A percentile compares a stretch with the other conserved stretches of the same genome.
These are phyloP conservation scores for Scolopax mira DNA, from an alignment of 2,113 vertebrate species.

Conservation along the genomic window DNA sequence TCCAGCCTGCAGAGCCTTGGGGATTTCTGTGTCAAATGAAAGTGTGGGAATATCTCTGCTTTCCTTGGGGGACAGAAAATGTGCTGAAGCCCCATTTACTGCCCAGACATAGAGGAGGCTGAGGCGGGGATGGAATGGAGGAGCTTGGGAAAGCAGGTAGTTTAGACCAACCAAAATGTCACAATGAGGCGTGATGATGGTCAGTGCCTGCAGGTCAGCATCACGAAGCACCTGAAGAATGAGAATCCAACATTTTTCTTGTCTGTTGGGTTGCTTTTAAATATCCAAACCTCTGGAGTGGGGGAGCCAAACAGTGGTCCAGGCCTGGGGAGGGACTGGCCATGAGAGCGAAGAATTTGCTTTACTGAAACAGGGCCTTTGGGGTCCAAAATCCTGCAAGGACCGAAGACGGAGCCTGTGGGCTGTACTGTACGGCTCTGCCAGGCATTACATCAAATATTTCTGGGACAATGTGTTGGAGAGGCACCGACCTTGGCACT, in stretches of 20 bases:
- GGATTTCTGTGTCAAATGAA: neutral
- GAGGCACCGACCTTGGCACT: neutral
- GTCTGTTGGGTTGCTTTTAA: neutral
- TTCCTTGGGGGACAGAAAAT: neutral
- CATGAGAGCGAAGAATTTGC: neutral
- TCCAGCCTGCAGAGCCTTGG: neutral
- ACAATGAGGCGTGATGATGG: neutral
- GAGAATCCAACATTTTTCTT: neutral
- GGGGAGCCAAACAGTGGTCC: accelerated
- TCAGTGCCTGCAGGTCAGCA: neutral
- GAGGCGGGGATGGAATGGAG: accelerated
- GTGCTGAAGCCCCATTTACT: neutral
- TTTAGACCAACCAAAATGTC: neutral
- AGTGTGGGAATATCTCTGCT: neutral
- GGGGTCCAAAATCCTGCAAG: neutral
- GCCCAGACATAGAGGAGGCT: neutral
- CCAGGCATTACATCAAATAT: neutral
- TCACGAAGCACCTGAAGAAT: accelerated
- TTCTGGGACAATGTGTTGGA: neutral
- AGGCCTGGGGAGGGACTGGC: too few relatives aligned
- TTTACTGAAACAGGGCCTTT: neutral
- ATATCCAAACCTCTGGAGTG: neutral
- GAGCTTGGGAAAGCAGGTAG: neutral
- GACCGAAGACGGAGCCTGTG: neutral
- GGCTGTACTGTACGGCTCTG: neutral